These are phyloP conservation scores for Rhea pennata DNA, from an alignment of 2,113 vertebrate genomes.

Conservation along the genomic window DNA sequence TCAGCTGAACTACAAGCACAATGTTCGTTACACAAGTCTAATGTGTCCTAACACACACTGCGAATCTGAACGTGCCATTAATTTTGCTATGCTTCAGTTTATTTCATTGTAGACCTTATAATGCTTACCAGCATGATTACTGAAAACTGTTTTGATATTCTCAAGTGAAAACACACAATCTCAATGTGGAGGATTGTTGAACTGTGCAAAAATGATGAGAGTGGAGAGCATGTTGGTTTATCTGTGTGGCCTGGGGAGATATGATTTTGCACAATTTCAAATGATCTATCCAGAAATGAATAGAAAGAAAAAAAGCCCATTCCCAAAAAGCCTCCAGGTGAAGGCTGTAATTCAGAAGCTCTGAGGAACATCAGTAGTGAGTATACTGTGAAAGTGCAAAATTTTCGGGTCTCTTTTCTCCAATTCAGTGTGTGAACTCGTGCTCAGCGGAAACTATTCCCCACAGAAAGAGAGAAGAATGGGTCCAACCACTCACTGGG, in stretches of 20 bases:
- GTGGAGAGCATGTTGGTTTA: background rate
- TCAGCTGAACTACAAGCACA: background rate
- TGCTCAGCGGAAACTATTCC: conserved; percentile 12
- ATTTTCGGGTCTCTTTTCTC: background rate
- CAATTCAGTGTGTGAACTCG: background rate
- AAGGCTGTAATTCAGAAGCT: background rate
- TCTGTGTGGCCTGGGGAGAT: background rate
- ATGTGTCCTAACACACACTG: background rate
- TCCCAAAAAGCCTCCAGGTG: background rate
- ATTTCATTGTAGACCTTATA: background rate
- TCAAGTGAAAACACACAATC: background rate
- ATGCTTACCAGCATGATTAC: background rate
- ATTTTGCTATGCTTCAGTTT: background rate
- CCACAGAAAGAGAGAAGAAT: conserved; percentile 9
- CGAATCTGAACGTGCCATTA: background rate
- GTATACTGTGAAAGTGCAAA: conserved; percentile 18
- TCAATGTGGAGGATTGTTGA: background rate
- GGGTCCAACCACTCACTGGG: background rate
- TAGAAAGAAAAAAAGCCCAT: background rate
- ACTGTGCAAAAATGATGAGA: conserved; percentile 15
- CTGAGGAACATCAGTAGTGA: background rate
- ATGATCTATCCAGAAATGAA: background rate
- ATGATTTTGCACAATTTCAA: background rate
- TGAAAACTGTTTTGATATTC: background rate
- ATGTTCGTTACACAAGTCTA: background rate